phyloP scores from a whole-genome alignment of 1,140 invertebrate genomes.

The Bombyx mori region DNA sequence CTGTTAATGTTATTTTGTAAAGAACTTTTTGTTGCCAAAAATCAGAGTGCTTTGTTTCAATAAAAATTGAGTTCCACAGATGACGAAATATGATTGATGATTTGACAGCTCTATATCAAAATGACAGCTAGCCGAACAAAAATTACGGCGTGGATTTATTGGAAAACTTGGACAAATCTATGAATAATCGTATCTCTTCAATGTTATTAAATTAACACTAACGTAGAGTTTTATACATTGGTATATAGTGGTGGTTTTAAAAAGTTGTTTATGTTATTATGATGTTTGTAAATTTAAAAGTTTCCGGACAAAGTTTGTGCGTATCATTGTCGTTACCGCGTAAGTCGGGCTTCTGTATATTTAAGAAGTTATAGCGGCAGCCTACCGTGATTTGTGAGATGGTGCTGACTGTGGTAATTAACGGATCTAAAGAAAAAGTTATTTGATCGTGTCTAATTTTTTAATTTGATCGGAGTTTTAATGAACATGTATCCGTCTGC shows the following conservation, averaged over 20 bases:
- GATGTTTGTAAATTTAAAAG: conserved; percentile 63
- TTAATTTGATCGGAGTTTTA: conserved; percentile 25
- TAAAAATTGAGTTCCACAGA: conserved; percentile 25
- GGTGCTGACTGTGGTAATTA: conserved; percentile 38
- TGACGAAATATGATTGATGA: conserved; percentile 41
- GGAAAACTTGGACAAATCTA: conserved; percentile 39
- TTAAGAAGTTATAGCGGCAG: conserved; percentile 55
- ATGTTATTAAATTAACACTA: too few species aligned
- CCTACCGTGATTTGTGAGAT: conserved; percentile 39
- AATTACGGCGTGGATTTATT: conserved; percentile 67
- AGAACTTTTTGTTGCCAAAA: too few species aligned
- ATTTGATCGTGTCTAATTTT: conserved; percentile 43
- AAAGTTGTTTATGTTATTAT: conserved; percentile 45
- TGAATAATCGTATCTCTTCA: too few species aligned
- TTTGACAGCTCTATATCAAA: conserved; percentile 18
- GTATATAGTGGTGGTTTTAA: too few species aligned
- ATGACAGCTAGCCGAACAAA: conserved; percentile 37
- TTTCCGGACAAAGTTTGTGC: conserved; percentile 63
- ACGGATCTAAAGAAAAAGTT: conserved; percentile 46
- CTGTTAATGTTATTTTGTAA: too few species aligned
- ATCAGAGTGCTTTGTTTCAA: background rate
- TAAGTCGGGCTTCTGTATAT: conserved; percentile 42
- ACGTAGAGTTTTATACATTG: too few species aligned
- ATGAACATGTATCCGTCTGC: conserved; percentile 59
- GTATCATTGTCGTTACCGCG: conserved; percentile 60